Conservation (phyloP, 2,888 invertebrate species). For the Aproaerema taeniolella region DNA sequence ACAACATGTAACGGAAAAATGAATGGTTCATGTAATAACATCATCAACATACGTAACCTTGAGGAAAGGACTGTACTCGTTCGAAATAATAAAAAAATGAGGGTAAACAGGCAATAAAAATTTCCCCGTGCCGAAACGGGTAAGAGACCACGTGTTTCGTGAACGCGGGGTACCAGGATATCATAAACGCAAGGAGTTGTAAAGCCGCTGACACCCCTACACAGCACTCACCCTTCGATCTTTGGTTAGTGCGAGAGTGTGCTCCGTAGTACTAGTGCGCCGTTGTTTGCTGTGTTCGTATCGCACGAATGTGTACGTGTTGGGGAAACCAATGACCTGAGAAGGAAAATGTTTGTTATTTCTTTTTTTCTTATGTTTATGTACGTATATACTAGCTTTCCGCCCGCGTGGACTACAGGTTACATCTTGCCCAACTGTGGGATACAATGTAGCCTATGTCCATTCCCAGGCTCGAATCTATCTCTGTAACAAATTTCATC, state of each 20-base stretch:
- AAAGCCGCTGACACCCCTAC: too few relatives aligned
- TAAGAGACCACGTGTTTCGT: slow-evolving; percentile 41
- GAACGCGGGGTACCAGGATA: slow-evolving; percentile 43
- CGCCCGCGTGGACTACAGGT: too few relatives aligned
- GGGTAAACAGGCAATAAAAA: background rate
- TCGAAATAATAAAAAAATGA: background rate
- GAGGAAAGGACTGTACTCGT: background rate
- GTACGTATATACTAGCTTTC: too few relatives aligned
- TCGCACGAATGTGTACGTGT: slow-evolving; percentile 82
- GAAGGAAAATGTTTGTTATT: too few relatives aligned
- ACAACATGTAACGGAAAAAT: too few relatives aligned
- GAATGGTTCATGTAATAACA: too few relatives aligned
- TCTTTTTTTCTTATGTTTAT: too few relatives aligned
- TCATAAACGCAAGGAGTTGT: slow-evolving; percentile 23
- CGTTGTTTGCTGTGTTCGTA: slow-evolving; percentile 75
- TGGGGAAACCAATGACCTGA: slow-evolving; percentile 80
- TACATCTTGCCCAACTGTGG: too few relatives aligned
- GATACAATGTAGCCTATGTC: too few relatives aligned
- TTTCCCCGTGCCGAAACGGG: slow-evolving; percentile 3
- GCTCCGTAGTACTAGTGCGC: slow-evolving; percentile 74
- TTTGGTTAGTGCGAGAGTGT: slow-evolving; percentile 65
- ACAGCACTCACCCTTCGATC: slow-evolving; percentile 76
- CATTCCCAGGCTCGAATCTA: too few relatives aligned
- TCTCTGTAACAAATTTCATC: too few relatives aligned
- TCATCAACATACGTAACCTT: too few relatives aligned